Evolutionary conservation across 2,113 vertebrate genomes (phyloP), one percentile per base, ranked within the genome.

Genomic region (Nothobranchius furzeri): DNA sequence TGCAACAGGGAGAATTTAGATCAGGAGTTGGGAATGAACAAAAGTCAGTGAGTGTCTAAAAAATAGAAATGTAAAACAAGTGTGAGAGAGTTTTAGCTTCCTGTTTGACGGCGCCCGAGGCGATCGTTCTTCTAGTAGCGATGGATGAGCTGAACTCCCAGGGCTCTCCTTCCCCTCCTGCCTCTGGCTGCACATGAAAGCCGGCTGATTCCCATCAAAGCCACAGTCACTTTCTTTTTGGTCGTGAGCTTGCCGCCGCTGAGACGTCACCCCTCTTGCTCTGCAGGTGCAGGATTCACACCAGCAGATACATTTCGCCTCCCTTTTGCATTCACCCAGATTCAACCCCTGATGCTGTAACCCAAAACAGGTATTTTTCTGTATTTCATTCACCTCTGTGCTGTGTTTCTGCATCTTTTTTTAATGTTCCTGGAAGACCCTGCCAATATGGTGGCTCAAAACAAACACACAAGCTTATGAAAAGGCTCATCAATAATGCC

Each of bases 151-250:
- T 75, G 51, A 20, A 30, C 69, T 80, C 68, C 66, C 76, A 12
- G 61, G 66, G 68, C 78, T 64, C 68, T 65, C 66, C 37, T 71
- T 60, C 45, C 73, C 74, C 78, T 76, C 84, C 60, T 82, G 85
- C 74, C 78, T 76, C 84, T 62, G 83, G 85, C 86, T 81, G 67
- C 82, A 82, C 78, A 85, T 86, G 76, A 87, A 86, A 87, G 81
- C 66, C 59, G 62, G 56, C 62, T 70, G 74, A 75, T 78, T 78
- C 59, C 58, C 84, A 89, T 86, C 85, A 86, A 87, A 85, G 81
- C 69, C 60, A 20, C 43, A 1, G 64, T 85, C 73, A 73, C 84
- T 79, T 81, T 78, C 20, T 20, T 78, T 55, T 67, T 50, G n/a
- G 76, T 78, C 46, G 1, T 15, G 46, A 35, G 78, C 43, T 68